Conservation (phyloP, 2,888 invertebrate genomes). For the Calameuta idolon region DNA sequence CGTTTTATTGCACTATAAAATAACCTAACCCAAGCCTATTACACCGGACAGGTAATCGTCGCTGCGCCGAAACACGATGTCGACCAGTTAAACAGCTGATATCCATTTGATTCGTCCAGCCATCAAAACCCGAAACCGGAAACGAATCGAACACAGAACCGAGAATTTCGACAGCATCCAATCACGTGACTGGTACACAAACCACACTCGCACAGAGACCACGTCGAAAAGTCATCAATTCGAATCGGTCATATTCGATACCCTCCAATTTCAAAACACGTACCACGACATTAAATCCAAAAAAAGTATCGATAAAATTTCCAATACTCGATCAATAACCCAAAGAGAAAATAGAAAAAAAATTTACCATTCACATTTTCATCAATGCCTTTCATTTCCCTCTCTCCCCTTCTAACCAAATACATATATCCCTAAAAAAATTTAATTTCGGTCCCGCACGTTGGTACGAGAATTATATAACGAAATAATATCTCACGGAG, state of each 20-base stretch:
- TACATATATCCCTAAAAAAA: neutral
- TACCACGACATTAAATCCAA: too few relatives aligned
- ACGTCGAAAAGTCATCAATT: neutral
- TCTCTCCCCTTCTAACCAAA: neutral
- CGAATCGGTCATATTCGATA: constrained; percentile 39
- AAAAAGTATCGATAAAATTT: too few relatives aligned
- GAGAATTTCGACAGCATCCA: neutral
- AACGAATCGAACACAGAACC: constrained; percentile 6
- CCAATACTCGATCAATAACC: too few relatives aligned
- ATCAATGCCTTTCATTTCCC: constrained; percentile 11
- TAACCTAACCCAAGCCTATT: neutral
- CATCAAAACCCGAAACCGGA: constrained; percentile 23
- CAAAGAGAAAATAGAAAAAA: too few relatives aligned
- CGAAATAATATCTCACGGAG: constrained; percentile 5
- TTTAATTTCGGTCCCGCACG: neutral
- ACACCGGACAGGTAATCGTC: neutral
- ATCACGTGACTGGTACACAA: constrained; percentile 4
- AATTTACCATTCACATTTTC: too few relatives aligned
- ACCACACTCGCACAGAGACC: neutral
- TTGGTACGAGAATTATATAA: constrained; percentile 24
- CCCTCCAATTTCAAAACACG: neutral
- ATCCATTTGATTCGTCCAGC: constrained; percentile 22
- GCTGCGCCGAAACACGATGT: constrained; percentile 7
- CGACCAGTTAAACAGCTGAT: constrained; percentile 16
- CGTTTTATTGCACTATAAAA: neutral